phyloP scores from a whole-genome alignment of 2,113 vertebrate genomes.

The Spermophilus dauricus region DNA sequence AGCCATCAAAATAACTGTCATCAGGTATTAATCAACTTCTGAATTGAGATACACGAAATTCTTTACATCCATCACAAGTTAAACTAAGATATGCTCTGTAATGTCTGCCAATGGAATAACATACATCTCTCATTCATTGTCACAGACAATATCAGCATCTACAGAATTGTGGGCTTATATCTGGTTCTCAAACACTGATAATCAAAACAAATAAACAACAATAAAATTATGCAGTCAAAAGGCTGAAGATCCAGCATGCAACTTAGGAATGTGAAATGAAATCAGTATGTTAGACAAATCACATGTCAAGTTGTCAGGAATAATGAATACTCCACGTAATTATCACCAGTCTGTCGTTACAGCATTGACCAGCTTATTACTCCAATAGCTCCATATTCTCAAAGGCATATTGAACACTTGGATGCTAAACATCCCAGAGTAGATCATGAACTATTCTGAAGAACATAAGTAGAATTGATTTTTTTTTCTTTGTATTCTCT shows the following conservation, averaged over 20 bases:
- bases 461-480: conserved; percentile 31
- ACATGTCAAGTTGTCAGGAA: neutral
- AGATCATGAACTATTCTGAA: neutral
- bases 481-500: neutral
- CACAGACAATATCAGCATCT: neutral
- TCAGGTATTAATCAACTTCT: neutral
- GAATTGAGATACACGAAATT: neutral
- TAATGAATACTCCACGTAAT: fast-evolving
- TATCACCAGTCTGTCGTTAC: neutral
- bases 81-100: neutral
- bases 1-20: neutral
- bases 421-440: neutral
- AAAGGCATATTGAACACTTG: neutral
- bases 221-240: neutral
- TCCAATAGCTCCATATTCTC: neutral
- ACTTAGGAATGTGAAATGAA: neutral
- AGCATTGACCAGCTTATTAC: neutral
- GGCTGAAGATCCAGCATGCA: neutral
- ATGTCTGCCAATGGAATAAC: neutral
- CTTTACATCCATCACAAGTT: neutral
- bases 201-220: neutral
- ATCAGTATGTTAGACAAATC: neutral
- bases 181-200: neutral
- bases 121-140: neutral
- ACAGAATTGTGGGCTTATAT: neutral